Percentiles rank a stretch among this genome's conserved stretches.
phyloP scores from a whole-genome alignment of 2,888 invertebrate genomes.

The Criorhina ranunculi region DNA sequence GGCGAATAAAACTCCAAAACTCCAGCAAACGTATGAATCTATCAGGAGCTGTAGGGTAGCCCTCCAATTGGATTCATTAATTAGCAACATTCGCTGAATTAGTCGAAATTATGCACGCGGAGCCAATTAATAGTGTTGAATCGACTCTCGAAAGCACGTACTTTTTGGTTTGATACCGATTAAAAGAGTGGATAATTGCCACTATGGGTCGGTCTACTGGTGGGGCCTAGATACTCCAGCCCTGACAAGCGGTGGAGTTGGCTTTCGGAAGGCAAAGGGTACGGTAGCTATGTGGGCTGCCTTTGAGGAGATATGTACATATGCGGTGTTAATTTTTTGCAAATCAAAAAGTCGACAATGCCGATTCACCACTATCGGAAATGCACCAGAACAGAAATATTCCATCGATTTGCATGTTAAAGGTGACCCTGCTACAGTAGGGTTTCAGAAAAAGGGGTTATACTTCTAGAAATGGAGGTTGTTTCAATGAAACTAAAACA shows the following conservation, averaged over 20 bases:
- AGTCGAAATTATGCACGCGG: constrained; percentile 60
- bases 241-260: constrained; percentile 12
- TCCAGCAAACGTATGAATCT: not conserved
- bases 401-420: constrained; percentile 3
- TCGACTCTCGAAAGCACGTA: constrained; percentile 43
- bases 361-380: not conserved
- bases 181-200: constrained; percentile 54
- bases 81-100: constrained; percentile 69
- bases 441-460: not conserved
- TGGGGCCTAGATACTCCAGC: not conserved
- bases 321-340: constrained; percentile 32
- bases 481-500: too few relatives aligned
- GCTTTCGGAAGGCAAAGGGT: not conserved
- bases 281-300: not conserved
- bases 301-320: not conserved
- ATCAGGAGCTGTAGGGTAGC: constrained; percentile 4
- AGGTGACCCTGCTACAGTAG: constrained; percentile 3
- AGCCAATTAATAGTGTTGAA: constrained; percentile 65
- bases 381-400: not conserved
- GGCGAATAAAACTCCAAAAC: not conserved
- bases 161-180: constrained; percentile 38
- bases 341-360: constrained; percentile 50
- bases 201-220: constrained; percentile 26
- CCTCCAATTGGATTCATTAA: constrained; percentile 54
- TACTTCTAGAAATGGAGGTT: not conserved